Conservation (phyloP, 2,797 vertebrate genomes). For the Pipistrellus nathusii region DNA sequence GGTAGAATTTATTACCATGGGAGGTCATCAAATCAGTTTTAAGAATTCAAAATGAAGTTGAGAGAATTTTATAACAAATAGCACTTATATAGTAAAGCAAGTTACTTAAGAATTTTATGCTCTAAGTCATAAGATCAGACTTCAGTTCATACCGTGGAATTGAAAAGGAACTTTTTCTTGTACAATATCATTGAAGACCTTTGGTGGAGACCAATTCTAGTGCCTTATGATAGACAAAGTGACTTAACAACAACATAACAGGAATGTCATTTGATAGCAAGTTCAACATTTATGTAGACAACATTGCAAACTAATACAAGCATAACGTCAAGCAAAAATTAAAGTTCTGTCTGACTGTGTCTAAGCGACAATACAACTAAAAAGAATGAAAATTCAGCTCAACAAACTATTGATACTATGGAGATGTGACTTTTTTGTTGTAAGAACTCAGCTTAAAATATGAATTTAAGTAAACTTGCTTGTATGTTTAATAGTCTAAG, state of each 20-base stretch:
- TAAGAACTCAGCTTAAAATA: conserved; percentile 44
- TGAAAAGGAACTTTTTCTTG: conserved; percentile 37
- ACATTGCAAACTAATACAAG: not conserved
- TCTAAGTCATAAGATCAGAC: conserved; percentile 37
- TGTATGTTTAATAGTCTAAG: not conserved
- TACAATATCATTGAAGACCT: conserved; percentile 34
- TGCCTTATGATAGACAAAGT: not conserved
- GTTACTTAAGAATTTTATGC: conserved; percentile 62
- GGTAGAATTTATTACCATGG: conserved; percentile 58
- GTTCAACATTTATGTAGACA: not conserved
- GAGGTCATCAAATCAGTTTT: conserved; percentile 59
- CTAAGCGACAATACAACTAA: conserved; percentile 28
- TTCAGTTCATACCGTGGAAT: conserved; percentile 15
- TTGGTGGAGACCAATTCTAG: not conserved
- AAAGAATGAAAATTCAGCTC: conserved; percentile 13
- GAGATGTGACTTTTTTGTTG: conserved; percentile 37
- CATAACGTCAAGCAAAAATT: conserved; percentile 11
- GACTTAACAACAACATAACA: not conserved
- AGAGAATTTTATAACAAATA: conserved; percentile 70
- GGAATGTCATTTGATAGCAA: not conserved
- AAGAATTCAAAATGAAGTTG: conserved; percentile 64
- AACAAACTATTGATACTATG: conserved; percentile 14
- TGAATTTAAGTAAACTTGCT: conserved; percentile 46
- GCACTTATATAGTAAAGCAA: conserved; percentile 63
- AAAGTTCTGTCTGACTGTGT: not conserved